These are phyloP conservation scores for Scomberomorus guttatus DNA, from an alignment of 2,797 vertebrate species.

Conservation along the genomic window DNA sequence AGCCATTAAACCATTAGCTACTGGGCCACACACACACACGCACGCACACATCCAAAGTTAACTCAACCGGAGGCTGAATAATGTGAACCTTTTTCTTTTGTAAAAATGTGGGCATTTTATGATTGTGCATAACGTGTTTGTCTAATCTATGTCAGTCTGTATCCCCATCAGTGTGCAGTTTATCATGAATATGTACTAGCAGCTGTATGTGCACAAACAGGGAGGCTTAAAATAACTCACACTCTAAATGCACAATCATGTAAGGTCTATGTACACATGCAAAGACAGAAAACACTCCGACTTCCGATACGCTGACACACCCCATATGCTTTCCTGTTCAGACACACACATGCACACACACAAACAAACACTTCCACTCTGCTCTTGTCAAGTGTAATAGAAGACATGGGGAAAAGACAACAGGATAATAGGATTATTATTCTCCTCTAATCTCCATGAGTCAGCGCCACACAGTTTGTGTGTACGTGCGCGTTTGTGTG, in stretches of 20 bases:
- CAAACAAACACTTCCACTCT: constrained; percentile 37
- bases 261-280: background rate
- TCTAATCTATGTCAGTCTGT: background rate
- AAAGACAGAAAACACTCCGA: constrained; percentile 5
- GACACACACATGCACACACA: constrained; percentile 12
- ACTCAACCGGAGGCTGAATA: background rate
- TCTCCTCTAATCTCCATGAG: constrained; percentile 77
- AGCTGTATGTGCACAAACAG: background rate
- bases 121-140: background rate
- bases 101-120: background rate
- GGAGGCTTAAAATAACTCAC: background rate
- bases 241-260: constrained; percentile 2
- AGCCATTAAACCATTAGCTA: constrained; percentile 65
- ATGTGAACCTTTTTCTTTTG: background rate
- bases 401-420: constrained; percentile 69
- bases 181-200: background rate
- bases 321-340: background rate
- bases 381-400: constrained; percentile 64
- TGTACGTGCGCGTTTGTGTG: constrained; percentile 10
- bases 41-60: background rate
- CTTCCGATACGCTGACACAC: background rate
- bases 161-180: background rate
- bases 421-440: constrained; percentile 79
- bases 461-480: constrained; percentile 61
- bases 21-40: constrained; percentile 13